Percentiles rank a stretch among this genome's conserved stretches.
Conservation (phyloP, 2,797 vertebrate species). For the Liparis tanakae region DNA sequence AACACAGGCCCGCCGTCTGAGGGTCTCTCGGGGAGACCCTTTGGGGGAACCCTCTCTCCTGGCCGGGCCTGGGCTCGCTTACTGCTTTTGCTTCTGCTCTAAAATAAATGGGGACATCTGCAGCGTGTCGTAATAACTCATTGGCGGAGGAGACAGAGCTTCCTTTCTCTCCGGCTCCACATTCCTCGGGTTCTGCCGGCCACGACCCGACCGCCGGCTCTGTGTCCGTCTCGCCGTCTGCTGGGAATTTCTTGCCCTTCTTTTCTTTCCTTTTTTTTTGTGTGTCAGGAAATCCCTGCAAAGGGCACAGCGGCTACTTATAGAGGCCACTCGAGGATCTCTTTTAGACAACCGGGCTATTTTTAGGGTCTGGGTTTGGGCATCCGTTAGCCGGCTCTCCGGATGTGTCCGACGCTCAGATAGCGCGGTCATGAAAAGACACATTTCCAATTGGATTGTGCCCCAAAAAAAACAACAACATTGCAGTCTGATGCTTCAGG, state of each 20-base stretch:
- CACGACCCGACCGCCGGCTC: slow-evolving; percentile 20
- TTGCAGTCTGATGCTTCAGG: background rate
- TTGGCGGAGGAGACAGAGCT: slow-evolving; percentile 20
- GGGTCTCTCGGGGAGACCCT: no score
- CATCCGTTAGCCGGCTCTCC: background rate
- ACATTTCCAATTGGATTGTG: slow-evolving; percentile 14
- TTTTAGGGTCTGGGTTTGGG: slow-evolving; percentile 3
- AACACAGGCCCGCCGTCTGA: background rate
- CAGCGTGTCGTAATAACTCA: background rate
- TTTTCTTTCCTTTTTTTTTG: background rate
- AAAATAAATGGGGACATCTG: slow-evolving; percentile 1
- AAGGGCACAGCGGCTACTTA: slow-evolving; percentile 17
- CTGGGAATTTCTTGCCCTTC: slow-evolving; percentile 31
- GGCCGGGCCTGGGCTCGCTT: background rate
- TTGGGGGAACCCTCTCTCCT: no score
- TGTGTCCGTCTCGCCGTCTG: slow-evolving; percentile 11
- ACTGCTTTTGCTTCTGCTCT: background rate
- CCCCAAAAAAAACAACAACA: slow-evolving; percentile 5
- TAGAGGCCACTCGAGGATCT: background rate
- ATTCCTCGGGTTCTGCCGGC: slow-evolving; percentile 56
- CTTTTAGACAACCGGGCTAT: background rate
- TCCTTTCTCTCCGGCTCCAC: slow-evolving; percentile 46
- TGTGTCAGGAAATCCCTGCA: slow-evolving; percentile 22
- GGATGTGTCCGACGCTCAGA: background rate
- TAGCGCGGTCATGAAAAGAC: slow-evolving; percentile 6